Base-by-base conservation (phyloP, 1,140 invertebrate genomes). In the Drosophila ficusphila region DNA sequence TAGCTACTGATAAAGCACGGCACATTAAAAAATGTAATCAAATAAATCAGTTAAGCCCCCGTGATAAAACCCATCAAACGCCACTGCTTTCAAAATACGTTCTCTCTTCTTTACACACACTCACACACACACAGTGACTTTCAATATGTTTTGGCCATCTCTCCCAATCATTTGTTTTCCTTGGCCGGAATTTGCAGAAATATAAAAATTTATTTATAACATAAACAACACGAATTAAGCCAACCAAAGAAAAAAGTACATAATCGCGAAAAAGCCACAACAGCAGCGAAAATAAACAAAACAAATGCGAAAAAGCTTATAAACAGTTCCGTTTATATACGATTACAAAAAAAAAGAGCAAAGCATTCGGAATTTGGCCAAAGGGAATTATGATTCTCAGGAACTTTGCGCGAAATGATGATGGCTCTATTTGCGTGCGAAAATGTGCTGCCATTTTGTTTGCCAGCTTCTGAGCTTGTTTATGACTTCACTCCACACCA, bases 131-230 rank as follows among this genome's bases (percentile, higher is more conserved):
- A 27, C 47, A 47, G 21, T 11, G 21, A 6, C 25, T 41, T 27
- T 29, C 52, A 44, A 25, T 25, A 4, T 41, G 39, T 41, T 41
- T 44, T 44, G 46, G 39, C 62, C 39, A 60, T 39, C 44, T 58
- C 56, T 48, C 38, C 42, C 33, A 72, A 36, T 31, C 23, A 29
- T 52, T 36, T 33, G 42, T 48, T 62, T 56, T 56, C 38, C 53
- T 61, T 42, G 18, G 34, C 34, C 61, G 68, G 61, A 76, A 73
- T 78, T 78, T 75, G 74, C 69, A 61, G 44, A 73, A 76, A 48
- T 53, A 81, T 76, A 58, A 68, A 67, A 69, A 68, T 68, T 38
- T 81, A 79, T 86, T 86, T 86, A 81, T 85, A 85, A 86, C 72
- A 76, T 81, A 81, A 85, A 86, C 81, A 79, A 79, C 68, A 71